Base-by-base conservation (phyloP, 2,113 vertebrate species). In the Elanus axillaris region DNA sequence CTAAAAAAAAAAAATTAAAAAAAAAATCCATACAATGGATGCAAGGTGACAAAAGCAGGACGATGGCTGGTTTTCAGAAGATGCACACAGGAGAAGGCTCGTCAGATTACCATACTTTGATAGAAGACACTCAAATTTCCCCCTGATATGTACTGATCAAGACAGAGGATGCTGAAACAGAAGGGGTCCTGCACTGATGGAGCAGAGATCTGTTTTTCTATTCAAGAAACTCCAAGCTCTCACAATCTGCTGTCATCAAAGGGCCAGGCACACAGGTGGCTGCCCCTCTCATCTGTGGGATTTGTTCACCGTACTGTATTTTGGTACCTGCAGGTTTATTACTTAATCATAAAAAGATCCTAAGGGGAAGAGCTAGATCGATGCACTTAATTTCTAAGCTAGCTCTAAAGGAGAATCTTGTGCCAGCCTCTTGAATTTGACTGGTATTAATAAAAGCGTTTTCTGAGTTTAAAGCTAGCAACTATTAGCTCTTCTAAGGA, bases 111-210 rank as follows among this genome's bases (percentile, higher is more conserved):
- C 5, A 1, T 14, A 31, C 17, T 14, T 38, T 56, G 43, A 55
- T 4, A 85, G 18, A 2, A 73, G 13, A 7, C 43, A 18, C 22
- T 50, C 32, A 17, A 0, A 25, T 59, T 48, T 22, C 26, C 63
- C 25, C 15, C n/a, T 9, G 5, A 13, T 23, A 68, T 0, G 0
- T 9, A 53, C 18, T 16, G 12, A 42, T 34, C 29, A 45, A 80
- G 29, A 58, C 6, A 73, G 86, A 73, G 5, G 18, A 64, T 45
- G 55, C 17, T 56, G 74, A 64, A 88, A 43, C 23, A 93, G 63
- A 80, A 72, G 16, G n/a, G 22, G 29, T 58, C 27, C 32, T 90
- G 63, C 50, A 32, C 29, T 42, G 50, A 36, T 0, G 2, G 21
- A 67, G 20, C 19, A 52, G 36, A 75, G 20, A 11, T n/a, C 4